phyloP scores from a whole-genome alignment of 2,113 vertebrate genomes.

The Coturnix japonica region DNA sequence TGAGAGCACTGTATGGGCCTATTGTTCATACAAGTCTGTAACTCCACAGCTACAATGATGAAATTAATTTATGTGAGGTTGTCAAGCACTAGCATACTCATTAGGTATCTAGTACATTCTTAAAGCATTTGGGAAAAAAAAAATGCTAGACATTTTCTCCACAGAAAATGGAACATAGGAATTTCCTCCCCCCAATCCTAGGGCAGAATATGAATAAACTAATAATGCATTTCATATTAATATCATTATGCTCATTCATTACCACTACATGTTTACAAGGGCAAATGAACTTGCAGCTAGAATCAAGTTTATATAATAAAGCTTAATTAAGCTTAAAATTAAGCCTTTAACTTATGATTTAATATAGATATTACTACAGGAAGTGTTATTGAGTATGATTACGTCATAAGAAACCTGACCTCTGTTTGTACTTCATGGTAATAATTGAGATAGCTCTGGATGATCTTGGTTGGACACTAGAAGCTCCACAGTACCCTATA shows the following conservation, averaged over 20 bases:
- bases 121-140: neutral
- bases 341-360: neutral
- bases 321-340: too few species aligned
- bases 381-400: neutral
- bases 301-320: neutral
- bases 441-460: neutral
- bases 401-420: neutral
- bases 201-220: neutral
- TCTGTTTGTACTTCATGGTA: neutral
- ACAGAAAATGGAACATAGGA: too few species aligned
- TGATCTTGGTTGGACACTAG: rapidly evolving
- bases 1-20: neutral
- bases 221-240: neutral
- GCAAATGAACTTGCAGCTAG: neutral
- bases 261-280: neutral
- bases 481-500: neutral
- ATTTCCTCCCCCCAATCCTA: neutral
- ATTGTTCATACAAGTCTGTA: neutral
- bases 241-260: neutral
- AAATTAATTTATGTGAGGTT: neutral
- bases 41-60: neutral
- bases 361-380: rapidly evolving
- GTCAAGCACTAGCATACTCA: neutral
- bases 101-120: neutral
- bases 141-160: neutral